A percentile compares a stretch with the other conserved stretches of the same genome.
Evolutionary conservation across 1,140 invertebrate species (phyloP).

Genomic region (Drosophila sturtevanti): DNA sequence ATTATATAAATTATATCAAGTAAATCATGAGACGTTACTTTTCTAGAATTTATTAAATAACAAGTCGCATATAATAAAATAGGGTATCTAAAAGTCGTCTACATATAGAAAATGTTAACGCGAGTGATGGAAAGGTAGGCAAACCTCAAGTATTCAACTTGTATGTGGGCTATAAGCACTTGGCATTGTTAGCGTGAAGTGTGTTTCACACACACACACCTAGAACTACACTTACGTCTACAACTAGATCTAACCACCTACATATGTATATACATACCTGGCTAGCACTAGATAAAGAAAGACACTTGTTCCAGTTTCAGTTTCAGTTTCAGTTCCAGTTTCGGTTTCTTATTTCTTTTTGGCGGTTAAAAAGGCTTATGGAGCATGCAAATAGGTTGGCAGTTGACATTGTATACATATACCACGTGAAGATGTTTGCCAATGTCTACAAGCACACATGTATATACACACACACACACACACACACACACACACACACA

Average conservation of each 20-base stretch:
- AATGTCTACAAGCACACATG: conserved; percentile 14
- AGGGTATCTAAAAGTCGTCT: background rate
- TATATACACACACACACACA: conserved; percentile 35
- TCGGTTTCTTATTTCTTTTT: background rate
- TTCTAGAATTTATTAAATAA: no score
- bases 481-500: conserved; percentile 33
- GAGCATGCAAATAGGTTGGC: conserved; percentile 32
- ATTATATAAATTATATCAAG: no score
- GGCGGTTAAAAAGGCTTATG: conserved; percentile 22
- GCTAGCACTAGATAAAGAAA: background rate
- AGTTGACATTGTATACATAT: conserved; percentile 7
- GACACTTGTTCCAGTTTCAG: background rate
- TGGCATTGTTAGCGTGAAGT: conserved; percentile 6
- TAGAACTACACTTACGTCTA: background rate
- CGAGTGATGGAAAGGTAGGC: conserved; percentile 12
- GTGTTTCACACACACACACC: background rate
- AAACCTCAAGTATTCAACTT: conserved; percentile 24
- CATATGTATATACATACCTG: no score
- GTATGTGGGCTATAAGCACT: background rate
- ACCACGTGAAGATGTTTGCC: conserved; percentile 16
- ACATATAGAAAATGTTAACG: background rate
- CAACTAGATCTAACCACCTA: background rate
- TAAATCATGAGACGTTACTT: no score
- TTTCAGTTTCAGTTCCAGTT: background rate
- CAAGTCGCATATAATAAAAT: no score